phyloP scores from a whole-genome alignment of 1,140 invertebrate species.

The Drosophila mayri region DNA sequence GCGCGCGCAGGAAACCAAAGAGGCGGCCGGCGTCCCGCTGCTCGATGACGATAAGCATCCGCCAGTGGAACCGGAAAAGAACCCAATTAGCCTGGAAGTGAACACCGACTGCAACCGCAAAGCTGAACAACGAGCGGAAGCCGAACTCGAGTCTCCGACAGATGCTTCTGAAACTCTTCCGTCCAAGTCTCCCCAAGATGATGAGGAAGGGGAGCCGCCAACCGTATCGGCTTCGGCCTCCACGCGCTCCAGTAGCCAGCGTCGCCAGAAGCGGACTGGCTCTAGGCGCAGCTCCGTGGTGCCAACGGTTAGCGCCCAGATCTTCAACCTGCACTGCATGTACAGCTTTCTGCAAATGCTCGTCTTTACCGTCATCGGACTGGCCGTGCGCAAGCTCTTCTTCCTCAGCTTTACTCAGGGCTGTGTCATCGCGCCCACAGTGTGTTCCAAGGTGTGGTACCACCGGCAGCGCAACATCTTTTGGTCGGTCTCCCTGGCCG shows the following conservation, averaged over 20 bases:
- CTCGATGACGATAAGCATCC: neutral
- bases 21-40: neutral
- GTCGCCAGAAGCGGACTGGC: constrained; percentile 12
- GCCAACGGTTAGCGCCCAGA: constrained; percentile 58
- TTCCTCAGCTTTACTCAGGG: constrained; percentile 82
- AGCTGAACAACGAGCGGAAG: neutral
- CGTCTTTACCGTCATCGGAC: constrained; percentile 71
- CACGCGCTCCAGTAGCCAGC: constrained; percentile 9
- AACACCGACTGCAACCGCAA: neutral
- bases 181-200: constrained; percentile 13
- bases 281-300: constrained; percentile 45
- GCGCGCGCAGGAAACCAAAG: constrained; percentile 47
- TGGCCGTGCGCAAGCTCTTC: constrained; percentile 78
- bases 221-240: neutral
- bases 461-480: constrained; percentile 78
- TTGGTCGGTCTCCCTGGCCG: constrained; percentile 80
- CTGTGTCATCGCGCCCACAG: constrained; percentile 79
- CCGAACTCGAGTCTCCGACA: neutral
- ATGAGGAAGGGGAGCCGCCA: constrained; percentile 13
- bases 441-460: constrained; percentile 82
- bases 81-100: neutral
- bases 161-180: constrained; percentile 15
- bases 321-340: constrained; percentile 70
- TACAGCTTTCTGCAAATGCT: constrained; percentile 81
- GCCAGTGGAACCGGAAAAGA: neutral